Conservation (phyloP, 2,888 invertebrate species). For the Trichogramma dendrolimi region DNA sequence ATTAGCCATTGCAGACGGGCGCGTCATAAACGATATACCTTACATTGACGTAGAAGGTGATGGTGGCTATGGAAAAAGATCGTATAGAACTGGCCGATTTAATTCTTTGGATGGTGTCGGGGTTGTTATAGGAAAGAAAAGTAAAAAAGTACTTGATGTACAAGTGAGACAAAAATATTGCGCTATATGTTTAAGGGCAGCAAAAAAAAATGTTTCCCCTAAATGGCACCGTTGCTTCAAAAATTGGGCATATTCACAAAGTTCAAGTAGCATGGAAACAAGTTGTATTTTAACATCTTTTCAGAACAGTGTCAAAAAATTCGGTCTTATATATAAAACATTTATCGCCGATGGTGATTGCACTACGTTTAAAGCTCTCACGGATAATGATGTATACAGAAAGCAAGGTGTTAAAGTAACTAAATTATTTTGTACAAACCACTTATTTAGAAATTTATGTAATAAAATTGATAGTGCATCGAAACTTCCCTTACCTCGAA, state of each 20-base stretch:
- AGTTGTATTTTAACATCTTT: constrained; percentile 29
- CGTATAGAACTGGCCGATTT: constrained; percentile 19
- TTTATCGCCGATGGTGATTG: constrained; percentile 26
- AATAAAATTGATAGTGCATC: constrained; percentile 8
- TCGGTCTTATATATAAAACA: constrained; percentile 19
- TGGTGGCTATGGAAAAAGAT: constrained; percentile 26
- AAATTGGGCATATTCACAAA: constrained; percentile 36
- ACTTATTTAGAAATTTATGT: constrained; percentile 19
- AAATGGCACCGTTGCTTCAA: constrained; percentile 34
- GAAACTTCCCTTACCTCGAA: neutral
- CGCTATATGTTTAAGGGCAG: constrained; percentile 30
- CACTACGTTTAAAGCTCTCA: constrained; percentile 20
- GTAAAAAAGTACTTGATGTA: constrained; percentile 30
- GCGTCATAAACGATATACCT: constrained; percentile 22
- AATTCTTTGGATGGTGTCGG: constrained; percentile 25
- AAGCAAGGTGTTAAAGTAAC: constrained; percentile 15
- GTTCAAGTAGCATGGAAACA: constrained; percentile 36
- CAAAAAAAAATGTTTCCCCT: constrained; percentile 14
- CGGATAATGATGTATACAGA: constrained; percentile 19
- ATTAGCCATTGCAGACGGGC: constrained; percentile 22
- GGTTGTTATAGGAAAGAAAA: constrained; percentile 22
- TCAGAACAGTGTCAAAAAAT: constrained; percentile 18
- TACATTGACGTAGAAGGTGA: constrained; percentile 26
- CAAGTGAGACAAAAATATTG: constrained; percentile 35
- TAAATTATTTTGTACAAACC: constrained; percentile 28